A percentile compares a stretch with the other conserved stretches of the same genome.
These are phyloP conservation scores for Aphelenchoides besseyi DNA, from an alignment of 1,140 invertebrate species.

Conservation along the genomic window DNA sequence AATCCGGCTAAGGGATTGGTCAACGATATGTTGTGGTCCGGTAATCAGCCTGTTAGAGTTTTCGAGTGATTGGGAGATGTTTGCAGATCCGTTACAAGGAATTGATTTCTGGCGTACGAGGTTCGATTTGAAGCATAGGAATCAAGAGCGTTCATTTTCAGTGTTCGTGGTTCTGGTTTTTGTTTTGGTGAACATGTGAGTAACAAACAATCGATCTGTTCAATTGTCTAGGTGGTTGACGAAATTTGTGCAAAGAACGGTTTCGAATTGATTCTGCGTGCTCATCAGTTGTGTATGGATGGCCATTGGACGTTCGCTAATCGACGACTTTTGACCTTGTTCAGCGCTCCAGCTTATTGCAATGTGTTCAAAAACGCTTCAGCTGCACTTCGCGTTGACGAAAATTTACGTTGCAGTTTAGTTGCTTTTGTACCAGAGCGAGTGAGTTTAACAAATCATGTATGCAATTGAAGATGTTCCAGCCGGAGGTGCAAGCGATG, in stretches of 20 bases:
- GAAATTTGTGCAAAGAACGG: slow-evolving; percentile 22
- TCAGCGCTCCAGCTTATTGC: slow-evolving; percentile 34
- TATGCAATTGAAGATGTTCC: neutral
- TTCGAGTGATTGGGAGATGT: too few relatives aligned
- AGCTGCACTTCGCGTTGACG: slow-evolving; percentile 33
- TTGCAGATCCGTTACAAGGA: slow-evolving; percentile 2
- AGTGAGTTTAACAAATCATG: slow-evolving; percentile 23
- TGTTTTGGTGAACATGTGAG: slow-evolving; percentile 30
- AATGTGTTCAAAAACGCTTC: slow-evolving; percentile 34
- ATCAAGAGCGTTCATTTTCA: neutral
- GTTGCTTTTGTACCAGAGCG: slow-evolving; percentile 37
- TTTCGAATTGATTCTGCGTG: slow-evolving; percentile 30
- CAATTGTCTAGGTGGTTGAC: slow-evolving; percentile 28
- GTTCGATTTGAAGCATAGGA: neutral
- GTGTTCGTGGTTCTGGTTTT: slow-evolving; percentile 36
- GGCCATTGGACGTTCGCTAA: slow-evolving; percentile 34
- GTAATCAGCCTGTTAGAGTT: neutral
- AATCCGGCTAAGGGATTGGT: slow-evolving; percentile 32
- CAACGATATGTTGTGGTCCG: slow-evolving; percentile 41
- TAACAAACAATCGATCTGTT: neutral
- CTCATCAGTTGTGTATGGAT: slow-evolving; percentile 39
- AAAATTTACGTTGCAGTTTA: slow-evolving; percentile 25
- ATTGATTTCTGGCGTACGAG: slow-evolving; percentile 15
- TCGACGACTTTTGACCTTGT: slow-evolving; percentile 31
- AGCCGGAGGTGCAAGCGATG: neutral